phyloP scores from a whole-genome alignment of 2,797 vertebrate species.

The Syndactyla subalaris region DNA sequence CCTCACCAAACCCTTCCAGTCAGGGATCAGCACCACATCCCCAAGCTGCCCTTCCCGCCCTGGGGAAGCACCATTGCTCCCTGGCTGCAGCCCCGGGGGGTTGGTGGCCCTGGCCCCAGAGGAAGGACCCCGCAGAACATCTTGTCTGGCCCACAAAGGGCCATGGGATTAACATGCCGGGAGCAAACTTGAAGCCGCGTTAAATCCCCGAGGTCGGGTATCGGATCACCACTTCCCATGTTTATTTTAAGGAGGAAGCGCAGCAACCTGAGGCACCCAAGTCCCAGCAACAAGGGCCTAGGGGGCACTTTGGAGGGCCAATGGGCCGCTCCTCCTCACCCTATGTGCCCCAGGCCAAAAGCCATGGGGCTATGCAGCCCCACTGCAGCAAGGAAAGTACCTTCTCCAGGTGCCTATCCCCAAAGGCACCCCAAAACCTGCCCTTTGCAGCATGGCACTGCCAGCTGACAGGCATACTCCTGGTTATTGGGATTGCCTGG shows the following conservation, averaged over 20 bases:
- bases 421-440: neutral
- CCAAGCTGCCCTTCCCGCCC: rapidly evolving
- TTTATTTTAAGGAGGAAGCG: constrained; percentile 49
- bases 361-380: rapidly evolving
- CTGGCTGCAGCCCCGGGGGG: rapidly evolving
- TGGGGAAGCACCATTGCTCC: neutral
- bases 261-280: neutral
- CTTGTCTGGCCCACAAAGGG: rapidly evolving
- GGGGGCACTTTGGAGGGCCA: neutral
- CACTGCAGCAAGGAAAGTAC: rapidly evolving
- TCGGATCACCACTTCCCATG: constrained; percentile 17
- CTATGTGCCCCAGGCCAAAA: neutral
- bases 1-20: rapidly evolving
- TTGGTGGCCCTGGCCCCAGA: rapidly evolving
- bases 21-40: rapidly evolving
- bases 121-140: neutral
- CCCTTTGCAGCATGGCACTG: rapidly evolving
- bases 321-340: rapidly evolving
- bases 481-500: rapidly evolving
- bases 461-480: neutral
- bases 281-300: neutral
- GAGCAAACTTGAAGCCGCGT: neutral
- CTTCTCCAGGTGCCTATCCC: rapidly evolving
- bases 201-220: neutral
- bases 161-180: neutral